Evolutionary conservation across 2,888 invertebrate genomes (phyloP).

Genomic region (Drosophila cognata): DNA sequence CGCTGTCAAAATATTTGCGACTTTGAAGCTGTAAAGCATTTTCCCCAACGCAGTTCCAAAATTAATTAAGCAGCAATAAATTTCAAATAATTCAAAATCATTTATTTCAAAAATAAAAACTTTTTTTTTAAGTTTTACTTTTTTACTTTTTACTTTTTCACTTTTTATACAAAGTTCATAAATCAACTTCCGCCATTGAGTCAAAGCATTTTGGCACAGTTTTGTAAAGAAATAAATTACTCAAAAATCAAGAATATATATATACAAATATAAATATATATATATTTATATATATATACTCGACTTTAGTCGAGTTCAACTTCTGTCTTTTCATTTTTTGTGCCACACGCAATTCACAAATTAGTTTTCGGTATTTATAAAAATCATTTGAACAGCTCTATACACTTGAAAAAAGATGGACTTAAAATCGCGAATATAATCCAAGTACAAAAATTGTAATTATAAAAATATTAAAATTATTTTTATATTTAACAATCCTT

Average conservation of each 20-base stretch:
- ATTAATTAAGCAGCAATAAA: neutral
- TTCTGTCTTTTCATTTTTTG: neutral
- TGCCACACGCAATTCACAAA: neutral
- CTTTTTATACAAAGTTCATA: neutral
- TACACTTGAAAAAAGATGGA: neutral
- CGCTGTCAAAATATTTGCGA: constrained; percentile 51
- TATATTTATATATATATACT: neutral
- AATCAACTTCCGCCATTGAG: neutral
- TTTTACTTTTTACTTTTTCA: neutral
- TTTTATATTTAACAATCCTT: neutral
- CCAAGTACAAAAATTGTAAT: neutral
- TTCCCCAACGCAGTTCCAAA: neutral
- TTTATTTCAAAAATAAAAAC: neutral
- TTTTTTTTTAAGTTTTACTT: too few species aligned
- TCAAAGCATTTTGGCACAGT: too few species aligned
- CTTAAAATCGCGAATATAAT: neutral
- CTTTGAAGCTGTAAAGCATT: constrained; percentile 27
- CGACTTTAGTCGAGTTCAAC: neutral
- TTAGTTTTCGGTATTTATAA: neutral
- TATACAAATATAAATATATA: neutral
- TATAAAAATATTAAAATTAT: neutral
- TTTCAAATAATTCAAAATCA: neutral
- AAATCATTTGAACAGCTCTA: neutral
- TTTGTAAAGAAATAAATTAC: fast-evolving
- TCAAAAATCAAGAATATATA: neutral